A percentile compares a stretch with the other conserved stretches of the same genome.
Conservation (phyloP, 2,888 invertebrate genomes). For the Eupithecia exiguata region DNA sequence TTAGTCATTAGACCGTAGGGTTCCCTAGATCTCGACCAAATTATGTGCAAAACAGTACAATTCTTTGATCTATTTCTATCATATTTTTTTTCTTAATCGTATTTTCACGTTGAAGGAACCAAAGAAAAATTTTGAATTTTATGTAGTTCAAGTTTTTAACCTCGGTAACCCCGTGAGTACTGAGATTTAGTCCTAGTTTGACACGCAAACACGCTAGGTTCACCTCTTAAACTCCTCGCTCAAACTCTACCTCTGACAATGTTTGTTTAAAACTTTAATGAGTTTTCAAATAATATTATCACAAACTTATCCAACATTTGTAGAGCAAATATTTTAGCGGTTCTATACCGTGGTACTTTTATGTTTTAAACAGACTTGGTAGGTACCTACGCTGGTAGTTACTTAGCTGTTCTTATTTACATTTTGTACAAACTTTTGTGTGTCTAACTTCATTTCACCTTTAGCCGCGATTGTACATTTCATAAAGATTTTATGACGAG, state of each 20-base stretch:
- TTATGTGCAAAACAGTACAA: too few species aligned
- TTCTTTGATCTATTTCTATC: too few species aligned
- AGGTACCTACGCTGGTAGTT: background rate
- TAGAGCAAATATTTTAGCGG: background rate
- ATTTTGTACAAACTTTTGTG: background rate
- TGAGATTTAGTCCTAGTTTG: too few species aligned
- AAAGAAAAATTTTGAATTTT: too few species aligned
- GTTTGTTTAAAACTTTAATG: background rate
- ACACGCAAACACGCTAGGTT: too few species aligned
- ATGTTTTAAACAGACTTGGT: background rate
- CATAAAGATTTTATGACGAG: slow-evolving; percentile 32
- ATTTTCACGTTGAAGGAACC: too few species aligned
- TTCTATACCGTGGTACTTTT: background rate
- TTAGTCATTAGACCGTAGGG: too few species aligned
- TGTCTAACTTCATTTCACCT: slow-evolving; percentile 12
- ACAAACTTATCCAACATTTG: background rate
- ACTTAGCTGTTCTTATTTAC: background rate
- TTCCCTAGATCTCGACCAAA: too few species aligned
- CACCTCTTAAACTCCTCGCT: background rate
- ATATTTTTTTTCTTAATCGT: too few species aligned
- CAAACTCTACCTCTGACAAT: background rate
- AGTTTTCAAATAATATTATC: slow-evolving; percentile 2
- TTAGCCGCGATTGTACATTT: slow-evolving; percentile 30
- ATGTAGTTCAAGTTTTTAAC: too few species aligned
- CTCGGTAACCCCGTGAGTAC: too few species aligned